Evolutionary conservation across 2,888 invertebrate genomes (phyloP).

Genomic region (Resseliella maxima): DNA sequence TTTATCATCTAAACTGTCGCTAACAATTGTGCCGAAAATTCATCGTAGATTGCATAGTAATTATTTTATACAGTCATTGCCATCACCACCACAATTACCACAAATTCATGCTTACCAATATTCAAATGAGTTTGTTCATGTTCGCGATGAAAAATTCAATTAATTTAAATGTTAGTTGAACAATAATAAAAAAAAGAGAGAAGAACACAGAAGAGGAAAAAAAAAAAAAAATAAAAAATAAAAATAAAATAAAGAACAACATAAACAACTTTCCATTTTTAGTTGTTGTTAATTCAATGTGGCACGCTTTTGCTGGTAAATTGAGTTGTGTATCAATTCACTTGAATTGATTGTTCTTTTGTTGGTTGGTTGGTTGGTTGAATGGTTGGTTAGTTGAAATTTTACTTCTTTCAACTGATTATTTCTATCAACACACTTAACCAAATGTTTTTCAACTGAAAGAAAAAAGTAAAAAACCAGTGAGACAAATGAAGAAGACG

Average conservation of each 20-base stretch:
- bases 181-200: background rate
- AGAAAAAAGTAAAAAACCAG: no score
- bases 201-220: no score
- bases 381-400: no score
- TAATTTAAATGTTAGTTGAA: conserved; percentile 31
- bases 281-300: background rate
- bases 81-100: background rate
- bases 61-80: background rate
- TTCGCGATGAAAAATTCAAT: background rate
- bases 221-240: no score
- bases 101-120: background rate
- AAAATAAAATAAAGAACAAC: no score
- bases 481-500: no score
- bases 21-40: no score
- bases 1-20: no score
- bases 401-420: background rate
- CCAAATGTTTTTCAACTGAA: conserved; percentile 8
- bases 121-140: background rate
- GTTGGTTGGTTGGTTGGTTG: background rate
- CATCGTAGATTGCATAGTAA: background rate
- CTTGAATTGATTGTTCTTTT: conserved; percentile 11
- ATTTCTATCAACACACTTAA: background rate
- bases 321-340: background rate
- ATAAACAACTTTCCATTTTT: background rate
- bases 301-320: background rate